phyloP scores from a whole-genome alignment of 2,113 vertebrate genomes.

The Myrmophylax atrothorax region DNA sequence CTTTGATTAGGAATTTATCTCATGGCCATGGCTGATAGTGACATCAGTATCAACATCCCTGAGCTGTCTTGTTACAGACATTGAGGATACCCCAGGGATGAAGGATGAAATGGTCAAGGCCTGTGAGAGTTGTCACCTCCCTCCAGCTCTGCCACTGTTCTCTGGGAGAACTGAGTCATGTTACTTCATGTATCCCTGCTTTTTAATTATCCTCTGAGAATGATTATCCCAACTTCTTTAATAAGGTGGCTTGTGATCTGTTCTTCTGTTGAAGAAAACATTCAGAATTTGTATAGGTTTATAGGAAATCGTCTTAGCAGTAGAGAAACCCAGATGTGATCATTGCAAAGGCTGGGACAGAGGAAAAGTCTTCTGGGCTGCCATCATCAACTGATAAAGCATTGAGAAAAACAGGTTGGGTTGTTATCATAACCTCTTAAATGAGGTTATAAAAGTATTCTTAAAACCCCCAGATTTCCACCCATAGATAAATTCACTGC shows the following conservation, averaged over 20 bases:
- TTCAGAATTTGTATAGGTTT: neutral
- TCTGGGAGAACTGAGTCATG: neutral
- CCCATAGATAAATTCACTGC: neutral
- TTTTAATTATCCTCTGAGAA: slow-evolving; percentile 17
- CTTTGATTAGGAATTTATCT: neutral
- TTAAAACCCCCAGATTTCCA: neutral
- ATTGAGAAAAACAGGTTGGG: neutral
- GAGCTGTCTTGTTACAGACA: neutral
- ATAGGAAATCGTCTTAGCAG: neutral
- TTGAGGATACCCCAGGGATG: neutral
- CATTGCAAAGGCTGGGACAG: neutral
- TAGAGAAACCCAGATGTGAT: neutral
- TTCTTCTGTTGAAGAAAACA: neutral
- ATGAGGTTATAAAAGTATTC: neutral
- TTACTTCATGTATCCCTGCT: slow-evolving; percentile 2
- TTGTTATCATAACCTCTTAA: neutral
- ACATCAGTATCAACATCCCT: neutral
- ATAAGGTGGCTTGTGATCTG: neutral
- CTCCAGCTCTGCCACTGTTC: neutral
- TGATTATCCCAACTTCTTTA: neutral
- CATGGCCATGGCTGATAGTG: fast-evolving
- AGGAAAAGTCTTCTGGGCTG: neutral
- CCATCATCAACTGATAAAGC: neutral
- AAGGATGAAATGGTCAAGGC: neutral
- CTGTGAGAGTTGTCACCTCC: neutral